Percentiles rank a stretch among this genome's conserved stretches.
These are phyloP conservation scores for Oryzias sinensis DNA, from an alignment of 2,797 vertebrate genomes.

Conservation along the genomic window DNA sequence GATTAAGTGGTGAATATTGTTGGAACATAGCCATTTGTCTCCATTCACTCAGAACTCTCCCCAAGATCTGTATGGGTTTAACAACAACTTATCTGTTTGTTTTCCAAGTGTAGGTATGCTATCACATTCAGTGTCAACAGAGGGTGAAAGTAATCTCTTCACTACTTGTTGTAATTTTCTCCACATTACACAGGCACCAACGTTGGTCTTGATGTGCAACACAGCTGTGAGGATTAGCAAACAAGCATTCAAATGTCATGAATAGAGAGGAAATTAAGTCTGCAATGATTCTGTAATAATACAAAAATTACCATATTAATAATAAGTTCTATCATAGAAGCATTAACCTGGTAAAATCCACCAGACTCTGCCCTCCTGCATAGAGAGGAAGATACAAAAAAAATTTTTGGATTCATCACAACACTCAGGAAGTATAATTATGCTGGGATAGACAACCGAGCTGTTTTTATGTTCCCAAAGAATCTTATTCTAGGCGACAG, in stretches of 20 bases:
- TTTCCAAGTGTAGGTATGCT: too few relatives aligned
- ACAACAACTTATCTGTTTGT: background rate
- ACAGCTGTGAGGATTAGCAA: conserved; percentile 4
- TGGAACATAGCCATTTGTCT: conserved; percentile 26
- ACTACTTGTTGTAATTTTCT: background rate
- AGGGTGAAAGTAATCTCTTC: conserved; percentile 10
- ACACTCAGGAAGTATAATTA: too few relatives aligned
- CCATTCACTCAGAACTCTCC: conserved; percentile 37
- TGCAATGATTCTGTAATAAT: background rate
- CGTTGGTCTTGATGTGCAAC: background rate
- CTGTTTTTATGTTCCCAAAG: too few relatives aligned
- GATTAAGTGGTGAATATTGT: conserved; percentile 39
- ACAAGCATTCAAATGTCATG: background rate
- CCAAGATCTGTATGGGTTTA: conserved; percentile 6
- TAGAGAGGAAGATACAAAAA: too few relatives aligned
- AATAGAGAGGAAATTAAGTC: conserved; percentile 3
- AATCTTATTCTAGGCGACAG: too few relatives aligned
- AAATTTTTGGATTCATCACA: too few relatives aligned
- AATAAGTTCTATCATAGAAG: too few relatives aligned
- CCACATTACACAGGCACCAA: background rate
- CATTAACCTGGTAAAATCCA: too few relatives aligned
- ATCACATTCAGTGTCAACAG: too few relatives aligned
- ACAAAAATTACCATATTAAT: background rate
- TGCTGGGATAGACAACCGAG: too few relatives aligned
- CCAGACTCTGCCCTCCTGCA: too few relatives aligned